phyloP scores from a whole-genome alignment of 2,797 vertebrate species.

The Australoheros facetus region DNA sequence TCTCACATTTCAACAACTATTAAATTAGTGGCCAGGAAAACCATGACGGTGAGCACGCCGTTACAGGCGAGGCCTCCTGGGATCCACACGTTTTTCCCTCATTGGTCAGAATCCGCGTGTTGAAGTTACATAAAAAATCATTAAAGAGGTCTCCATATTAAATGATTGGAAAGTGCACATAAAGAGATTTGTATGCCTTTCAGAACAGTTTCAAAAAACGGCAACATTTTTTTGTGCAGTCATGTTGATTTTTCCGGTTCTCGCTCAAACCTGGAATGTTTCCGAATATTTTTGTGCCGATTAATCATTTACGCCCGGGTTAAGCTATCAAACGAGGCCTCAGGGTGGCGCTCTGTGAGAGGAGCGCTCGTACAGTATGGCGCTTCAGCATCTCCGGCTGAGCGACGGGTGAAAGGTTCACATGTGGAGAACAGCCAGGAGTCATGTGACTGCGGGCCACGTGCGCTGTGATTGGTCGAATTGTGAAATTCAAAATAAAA shows the following conservation, averaged over 20 bases:
- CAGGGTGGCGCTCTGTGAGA: background rate
- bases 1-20: no score
- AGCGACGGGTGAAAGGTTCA: background rate
- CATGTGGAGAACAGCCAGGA: slow-evolving; percentile 3
- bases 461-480: background rate
- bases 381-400: background rate
- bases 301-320: background rate
- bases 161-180: slow-evolving; percentile 1
- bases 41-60: background rate
- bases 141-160: background rate
- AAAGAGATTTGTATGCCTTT: background rate
- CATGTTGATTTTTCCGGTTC: background rate
- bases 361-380: background rate
- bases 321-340: background rate
- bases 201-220: no score
- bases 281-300: background rate
- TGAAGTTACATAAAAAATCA: background rate
- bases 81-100: background rate
- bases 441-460: slow-evolving; percentile 7
- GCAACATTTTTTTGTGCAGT: no score
- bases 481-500: background rate
- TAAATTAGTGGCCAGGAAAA: no score
- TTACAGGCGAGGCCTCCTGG: background rate
- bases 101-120: background rate
- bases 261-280: background rate